Percentiles rank a stretch among this genome's conserved stretches.
Evolutionary conservation across 2,888 invertebrate genomes (phyloP).

Genomic region (Drosophila borborema): DNA sequence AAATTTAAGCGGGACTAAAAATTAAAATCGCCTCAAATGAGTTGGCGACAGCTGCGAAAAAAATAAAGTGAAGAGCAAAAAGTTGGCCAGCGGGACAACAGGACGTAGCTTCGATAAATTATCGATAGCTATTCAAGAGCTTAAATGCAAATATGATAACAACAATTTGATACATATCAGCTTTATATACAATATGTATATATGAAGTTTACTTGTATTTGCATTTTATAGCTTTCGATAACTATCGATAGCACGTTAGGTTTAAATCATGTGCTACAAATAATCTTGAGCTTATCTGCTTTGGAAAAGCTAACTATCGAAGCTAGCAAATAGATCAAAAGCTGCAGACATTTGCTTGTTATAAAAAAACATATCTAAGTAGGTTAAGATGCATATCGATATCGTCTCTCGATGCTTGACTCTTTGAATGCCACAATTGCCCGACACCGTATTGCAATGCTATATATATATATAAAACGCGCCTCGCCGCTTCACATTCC

Average conservation of each 20-base stretch:
- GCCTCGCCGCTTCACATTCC: slow-evolving; percentile 33
- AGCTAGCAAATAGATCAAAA: neutral
- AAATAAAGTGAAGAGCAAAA: neutral
- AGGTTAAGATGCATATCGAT: neutral
- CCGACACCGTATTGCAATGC: slow-evolving; percentile 32
- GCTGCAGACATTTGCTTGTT: neutral
- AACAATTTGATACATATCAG: no score
- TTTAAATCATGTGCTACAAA: neutral
- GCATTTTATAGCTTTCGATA: neutral
- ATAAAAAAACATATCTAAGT: neutral
- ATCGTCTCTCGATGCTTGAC: neutral
- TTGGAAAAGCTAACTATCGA: neutral
- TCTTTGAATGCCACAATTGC: slow-evolving; percentile 5
- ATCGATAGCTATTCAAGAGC: slow-evolving; percentile 15
- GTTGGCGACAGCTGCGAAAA: slow-evolving; percentile 30
- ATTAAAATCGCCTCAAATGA: slow-evolving; percentile 28
- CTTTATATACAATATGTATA: neutral
- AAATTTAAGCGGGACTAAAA: slow-evolving; percentile 3
- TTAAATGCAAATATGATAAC: neutral
- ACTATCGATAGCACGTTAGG: neutral
- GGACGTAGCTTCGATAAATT: slow-evolving; percentile 33
- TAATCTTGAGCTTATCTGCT: neutral
- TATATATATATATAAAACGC: slow-evolving; percentile 32
- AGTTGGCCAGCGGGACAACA: slow-evolving; percentile 17
- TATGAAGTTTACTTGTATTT: neutral